Evolutionary conservation across 2,888 invertebrate genomes (phyloP).

Genomic region (Limnephilus marmoratus): DNA sequence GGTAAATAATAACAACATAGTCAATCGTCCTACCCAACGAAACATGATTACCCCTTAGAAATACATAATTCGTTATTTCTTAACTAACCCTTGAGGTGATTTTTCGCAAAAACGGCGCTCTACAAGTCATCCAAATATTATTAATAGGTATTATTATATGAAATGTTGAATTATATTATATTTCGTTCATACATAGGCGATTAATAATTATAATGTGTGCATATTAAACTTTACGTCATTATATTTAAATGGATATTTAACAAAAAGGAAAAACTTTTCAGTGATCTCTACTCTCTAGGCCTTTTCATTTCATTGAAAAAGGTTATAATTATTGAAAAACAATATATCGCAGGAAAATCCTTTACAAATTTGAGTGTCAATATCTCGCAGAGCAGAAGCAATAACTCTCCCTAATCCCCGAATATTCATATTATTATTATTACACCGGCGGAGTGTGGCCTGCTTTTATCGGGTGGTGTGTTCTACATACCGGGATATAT

Average conservation of each 20-base stretch:
- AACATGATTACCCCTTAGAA: too few relatives aligned
- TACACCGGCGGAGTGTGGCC: slow-evolving; percentile 20
- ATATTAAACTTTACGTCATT: too few relatives aligned
- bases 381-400: neutral
- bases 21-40: too few relatives aligned
- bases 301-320: neutral
- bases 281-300: neutral
- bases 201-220: too few relatives aligned
- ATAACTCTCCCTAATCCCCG: slow-evolving; percentile 33
- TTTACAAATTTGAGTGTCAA: neutral
- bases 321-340: neutral
- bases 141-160: too few relatives aligned
- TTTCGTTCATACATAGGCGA: too few relatives aligned
- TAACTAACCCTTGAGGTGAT: too few relatives aligned
- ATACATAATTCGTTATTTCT: too few relatives aligned
- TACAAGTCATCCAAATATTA: too few relatives aligned
- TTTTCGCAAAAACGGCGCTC: too few relatives aligned
- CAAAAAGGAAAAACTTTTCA: neutral
- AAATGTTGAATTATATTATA: too few relatives aligned
- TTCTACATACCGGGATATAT: slow-evolving; percentile 26
- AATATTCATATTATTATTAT: slow-evolving; percentile 24
- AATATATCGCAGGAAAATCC: neutral
- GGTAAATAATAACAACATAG: too few relatives aligned
- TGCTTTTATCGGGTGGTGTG: slow-evolving; percentile 18
- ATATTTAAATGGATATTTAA: neutral